phyloP scores from a whole-genome alignment of 2,888 invertebrate genomes.

The Hesperia comma region DNA sequence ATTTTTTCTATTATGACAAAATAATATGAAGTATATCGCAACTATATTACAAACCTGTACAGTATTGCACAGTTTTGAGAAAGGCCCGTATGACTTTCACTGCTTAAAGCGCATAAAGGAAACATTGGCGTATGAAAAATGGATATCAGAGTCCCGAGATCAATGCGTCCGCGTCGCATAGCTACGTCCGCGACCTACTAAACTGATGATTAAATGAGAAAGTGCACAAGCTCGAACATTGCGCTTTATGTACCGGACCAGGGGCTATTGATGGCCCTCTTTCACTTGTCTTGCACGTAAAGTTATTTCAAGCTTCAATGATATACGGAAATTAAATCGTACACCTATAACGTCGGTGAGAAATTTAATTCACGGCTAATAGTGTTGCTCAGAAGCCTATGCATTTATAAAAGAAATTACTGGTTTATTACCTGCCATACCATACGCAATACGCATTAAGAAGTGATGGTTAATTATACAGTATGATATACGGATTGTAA shows the following conservation, averaged over 20 bases:
- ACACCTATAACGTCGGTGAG: not conserved
- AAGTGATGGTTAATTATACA: no score
- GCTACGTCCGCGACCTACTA: slow-evolving; percentile 64
- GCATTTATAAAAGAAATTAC: slow-evolving; percentile 1
- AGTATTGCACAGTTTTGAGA: no score
- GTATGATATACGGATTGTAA: no score
- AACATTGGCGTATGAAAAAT: slow-evolving; percentile 63
- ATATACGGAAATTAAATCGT: slow-evolving; percentile 11
- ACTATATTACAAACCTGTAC: no score
- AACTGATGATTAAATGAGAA: slow-evolving; percentile 74
- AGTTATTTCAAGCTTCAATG: slow-evolving; percentile 12
- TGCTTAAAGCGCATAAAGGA: slow-evolving; percentile 62
- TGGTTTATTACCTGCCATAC: not conserved
- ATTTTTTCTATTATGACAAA: no score
- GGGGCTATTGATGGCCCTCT: slow-evolving; percentile 8
- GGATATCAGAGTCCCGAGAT: slow-evolving; percentile 53
- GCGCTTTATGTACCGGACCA: slow-evolving; percentile 22
- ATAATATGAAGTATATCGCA: no score
- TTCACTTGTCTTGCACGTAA: slow-evolving; percentile 20
- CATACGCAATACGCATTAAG: no score
- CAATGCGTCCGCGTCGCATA: slow-evolving; percentile 47
- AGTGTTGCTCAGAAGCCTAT: not conserved
- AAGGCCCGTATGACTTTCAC: slow-evolving; percentile 63
- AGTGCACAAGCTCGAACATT: slow-evolving; percentile 33
- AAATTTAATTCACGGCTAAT: slow-evolving; percentile 8